Evolutionary conservation across 2,888 invertebrate species (phyloP).

Genomic region (Notocelia uddmanniana): DNA sequence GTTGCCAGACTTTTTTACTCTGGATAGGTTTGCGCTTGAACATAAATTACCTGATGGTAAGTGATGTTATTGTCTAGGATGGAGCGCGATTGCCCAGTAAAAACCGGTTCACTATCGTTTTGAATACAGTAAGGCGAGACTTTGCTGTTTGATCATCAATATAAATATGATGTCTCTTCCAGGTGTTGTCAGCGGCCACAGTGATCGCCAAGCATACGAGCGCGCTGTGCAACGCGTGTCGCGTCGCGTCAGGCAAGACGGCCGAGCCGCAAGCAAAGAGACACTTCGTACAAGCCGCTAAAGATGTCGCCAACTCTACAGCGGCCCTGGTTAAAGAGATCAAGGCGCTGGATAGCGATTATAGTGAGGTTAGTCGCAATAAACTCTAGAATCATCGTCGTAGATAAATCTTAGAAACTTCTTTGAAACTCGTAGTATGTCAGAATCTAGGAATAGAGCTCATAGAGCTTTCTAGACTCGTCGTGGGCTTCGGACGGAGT

Average conservation of each 20-base stretch:
- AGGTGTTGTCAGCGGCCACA: slow-evolving; percentile 96
- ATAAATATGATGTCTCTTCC: slow-evolving; percentile 45
- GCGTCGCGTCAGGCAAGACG: slow-evolving; percentile 96
- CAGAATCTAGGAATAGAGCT: too few relatives aligned
- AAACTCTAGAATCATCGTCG: not conserved
- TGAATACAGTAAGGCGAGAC: too few relatives aligned
- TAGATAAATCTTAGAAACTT: too few relatives aligned
- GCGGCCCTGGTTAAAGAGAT: slow-evolving; percentile 97
- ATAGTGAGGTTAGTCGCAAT: slow-evolving; percentile 85
- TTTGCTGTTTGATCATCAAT: not conserved
- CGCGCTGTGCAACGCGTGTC: slow-evolving; percentile 97
- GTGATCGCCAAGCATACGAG: slow-evolving; percentile 98
- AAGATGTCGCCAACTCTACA: slow-evolving; percentile 98
- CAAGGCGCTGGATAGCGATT: slow-evolving; percentile 94
- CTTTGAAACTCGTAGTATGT: too few relatives aligned
- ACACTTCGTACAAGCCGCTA: slow-evolving; percentile 98
- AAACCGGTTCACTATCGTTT: too few relatives aligned
- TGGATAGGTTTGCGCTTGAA: too few relatives aligned
- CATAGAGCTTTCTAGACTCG: not conserved
- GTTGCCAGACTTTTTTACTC: too few relatives aligned
- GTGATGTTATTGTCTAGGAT: too few relatives aligned
- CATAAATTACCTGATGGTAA: too few relatives aligned
- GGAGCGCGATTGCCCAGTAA: too few relatives aligned
- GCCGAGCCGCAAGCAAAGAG: slow-evolving; percentile 96
- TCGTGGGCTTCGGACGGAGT: too few relatives aligned